These are phyloP conservation scores for Acronicta leporina DNA, from an alignment of 2,888 invertebrate genomes.

Conservation along the genomic window DNA sequence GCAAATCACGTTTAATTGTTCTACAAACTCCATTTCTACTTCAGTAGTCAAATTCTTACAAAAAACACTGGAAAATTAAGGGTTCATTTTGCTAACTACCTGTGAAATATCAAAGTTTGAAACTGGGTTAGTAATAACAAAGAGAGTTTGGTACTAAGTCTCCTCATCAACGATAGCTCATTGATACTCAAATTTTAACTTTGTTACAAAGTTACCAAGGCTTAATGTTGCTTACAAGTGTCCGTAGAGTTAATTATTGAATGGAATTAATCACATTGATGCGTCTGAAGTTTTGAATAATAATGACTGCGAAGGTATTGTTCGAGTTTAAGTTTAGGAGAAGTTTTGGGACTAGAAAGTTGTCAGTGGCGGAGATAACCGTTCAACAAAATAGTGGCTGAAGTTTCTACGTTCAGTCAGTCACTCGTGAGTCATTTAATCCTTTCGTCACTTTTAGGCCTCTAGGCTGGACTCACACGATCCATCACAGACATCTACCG, in stretches of 20 bases:
- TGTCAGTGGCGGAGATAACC: background rate
- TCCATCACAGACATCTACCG: too few species aligned
- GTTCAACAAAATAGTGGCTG: background rate
- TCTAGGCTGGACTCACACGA: too few species aligned
- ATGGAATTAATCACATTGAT: slow-evolving; percentile 45
- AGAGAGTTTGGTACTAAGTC: slow-evolving; percentile 34
- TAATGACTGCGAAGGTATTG: slow-evolving; percentile 21
- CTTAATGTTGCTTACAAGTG: slow-evolving; percentile 9
- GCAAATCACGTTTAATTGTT: background rate
- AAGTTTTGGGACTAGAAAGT: slow-evolving; percentile 9
- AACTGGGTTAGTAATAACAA: slow-evolving; percentile 50
- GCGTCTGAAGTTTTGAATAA: slow-evolving; percentile 14
- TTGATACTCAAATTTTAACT: slow-evolving; percentile 20
- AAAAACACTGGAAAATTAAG: slow-evolving; percentile 34
- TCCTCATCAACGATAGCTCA: slow-evolving; percentile 31
- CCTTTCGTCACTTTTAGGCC: too few species aligned
- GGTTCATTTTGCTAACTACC: slow-evolving; percentile 42
- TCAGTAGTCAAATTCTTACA: slow-evolving; percentile 9
- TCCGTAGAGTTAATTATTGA: slow-evolving; percentile 42
- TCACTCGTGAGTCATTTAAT: too few species aligned
- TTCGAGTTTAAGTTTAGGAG: background rate
- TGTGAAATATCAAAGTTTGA: slow-evolving; percentile 38
- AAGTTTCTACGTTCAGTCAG: too few species aligned
- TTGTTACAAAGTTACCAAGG: slow-evolving; percentile 3
- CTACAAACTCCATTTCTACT: slow-evolving; percentile 15